A percentile compares a stretch with the other conserved stretches of the same genome.
Conservation (phyloP, 2,888 invertebrate species). For the Microctonus aethiopoides region DNA sequence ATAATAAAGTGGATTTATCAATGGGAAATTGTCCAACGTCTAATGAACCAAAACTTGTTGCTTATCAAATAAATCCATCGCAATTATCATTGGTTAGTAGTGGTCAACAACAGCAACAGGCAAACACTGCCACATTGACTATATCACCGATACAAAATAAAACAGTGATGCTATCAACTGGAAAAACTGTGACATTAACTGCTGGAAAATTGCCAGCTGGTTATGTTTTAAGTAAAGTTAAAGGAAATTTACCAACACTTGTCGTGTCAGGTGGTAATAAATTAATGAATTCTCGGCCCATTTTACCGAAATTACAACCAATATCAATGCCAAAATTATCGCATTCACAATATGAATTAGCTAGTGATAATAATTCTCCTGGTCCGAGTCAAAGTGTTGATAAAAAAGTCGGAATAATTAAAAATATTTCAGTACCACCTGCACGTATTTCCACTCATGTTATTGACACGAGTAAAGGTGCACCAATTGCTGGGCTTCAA, state of each 20-base stretch:
- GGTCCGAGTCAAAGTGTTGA: constrained; percentile 46
- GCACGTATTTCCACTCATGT: constrained; percentile 81
- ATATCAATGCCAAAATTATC: neutral
- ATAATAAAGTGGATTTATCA: constrained; percentile 22
- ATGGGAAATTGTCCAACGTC: constrained; percentile 33
- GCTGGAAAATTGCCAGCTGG: constrained; percentile 50
- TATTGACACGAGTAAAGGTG: constrained; percentile 77
- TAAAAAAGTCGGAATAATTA: neutral
- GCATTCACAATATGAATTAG: neutral
- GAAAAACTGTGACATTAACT: constrained; percentile 54
- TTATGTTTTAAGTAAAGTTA: constrained; percentile 54
- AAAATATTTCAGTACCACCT: constrained; percentile 50
- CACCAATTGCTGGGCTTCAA: constrained; percentile 74
- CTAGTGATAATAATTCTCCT: constrained; percentile 29
- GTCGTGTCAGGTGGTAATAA: constrained; percentile 38
- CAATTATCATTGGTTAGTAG: neutral
- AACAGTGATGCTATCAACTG: constrained; percentile 53
- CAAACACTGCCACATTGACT: constrained; percentile 43
- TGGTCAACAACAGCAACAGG: neutral
- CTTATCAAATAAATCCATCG: constrained; percentile 44
- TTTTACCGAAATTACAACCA: neutral
- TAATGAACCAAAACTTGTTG: constrained; percentile 31
- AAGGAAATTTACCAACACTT: constrained; percentile 48
- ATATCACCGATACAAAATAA: constrained; percentile 48
- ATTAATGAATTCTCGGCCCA: neutral